Conservation (phyloP, 2,113 vertebrate species). For the Nycticryphes semicollaris region DNA sequence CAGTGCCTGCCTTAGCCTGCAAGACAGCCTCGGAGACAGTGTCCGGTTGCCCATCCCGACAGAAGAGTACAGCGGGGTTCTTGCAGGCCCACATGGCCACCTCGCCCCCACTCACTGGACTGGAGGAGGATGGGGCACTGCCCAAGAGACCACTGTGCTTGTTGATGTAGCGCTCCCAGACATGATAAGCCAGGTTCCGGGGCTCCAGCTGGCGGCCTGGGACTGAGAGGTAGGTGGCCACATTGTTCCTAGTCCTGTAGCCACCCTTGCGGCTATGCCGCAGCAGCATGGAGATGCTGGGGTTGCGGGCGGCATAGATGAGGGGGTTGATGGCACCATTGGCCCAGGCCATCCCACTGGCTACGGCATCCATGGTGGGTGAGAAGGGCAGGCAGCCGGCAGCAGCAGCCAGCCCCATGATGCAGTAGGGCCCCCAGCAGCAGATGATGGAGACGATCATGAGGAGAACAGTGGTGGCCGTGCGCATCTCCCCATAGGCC, state of each 20-base stretch:
- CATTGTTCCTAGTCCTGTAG: constrained; percentile 88
- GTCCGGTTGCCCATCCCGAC: constrained; percentile 81
- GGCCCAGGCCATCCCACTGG: constrained; percentile 92
- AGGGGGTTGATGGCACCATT: constrained; percentile 94
- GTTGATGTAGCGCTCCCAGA: constrained; percentile 77
- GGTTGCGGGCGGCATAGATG: constrained; percentile 91
- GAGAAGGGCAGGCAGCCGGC: constrained; percentile 80
- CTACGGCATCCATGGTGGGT: constrained; percentile 84
- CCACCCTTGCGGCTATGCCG: constrained; percentile 88
- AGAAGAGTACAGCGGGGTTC: constrained; percentile 91
- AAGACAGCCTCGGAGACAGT: constrained; percentile 47
- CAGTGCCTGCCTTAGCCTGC: constrained; percentile 64
- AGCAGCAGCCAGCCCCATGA: constrained; percentile 85
- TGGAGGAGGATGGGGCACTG: constrained; percentile 77
- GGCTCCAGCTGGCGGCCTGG: constrained; percentile 67
- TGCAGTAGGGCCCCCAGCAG: constrained; percentile 93
- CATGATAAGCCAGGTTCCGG: constrained; percentile 62
- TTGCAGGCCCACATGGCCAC: constrained; percentile 92
- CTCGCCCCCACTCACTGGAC: constrained; percentile 77
- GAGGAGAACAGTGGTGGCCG: constrained; percentile 91
- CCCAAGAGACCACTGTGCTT: constrained; percentile 63
- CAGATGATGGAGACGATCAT: constrained; percentile 92
- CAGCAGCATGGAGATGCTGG: constrained; percentile 87
- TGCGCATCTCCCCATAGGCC: constrained; percentile 91
- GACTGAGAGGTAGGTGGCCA: constrained; percentile 75